phyloP scores from a whole-genome alignment of 2,797 vertebrate genomes.

The Cygnus olor region DNA sequence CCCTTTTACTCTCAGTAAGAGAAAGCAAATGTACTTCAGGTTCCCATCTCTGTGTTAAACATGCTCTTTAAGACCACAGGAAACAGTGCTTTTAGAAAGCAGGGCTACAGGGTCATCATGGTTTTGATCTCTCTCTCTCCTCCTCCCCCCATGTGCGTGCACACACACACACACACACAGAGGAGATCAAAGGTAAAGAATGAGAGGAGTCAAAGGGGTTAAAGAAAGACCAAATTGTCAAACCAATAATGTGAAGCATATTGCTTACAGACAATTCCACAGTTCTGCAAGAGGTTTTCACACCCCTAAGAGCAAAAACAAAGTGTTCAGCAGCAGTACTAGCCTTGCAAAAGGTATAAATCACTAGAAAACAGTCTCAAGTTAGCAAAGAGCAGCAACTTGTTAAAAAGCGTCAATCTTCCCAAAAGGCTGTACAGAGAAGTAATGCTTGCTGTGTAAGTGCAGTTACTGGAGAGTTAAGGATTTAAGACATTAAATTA shows the following conservation, averaged over 20 bases:
- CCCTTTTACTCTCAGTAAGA: neutral
- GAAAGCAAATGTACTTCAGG: neutral
- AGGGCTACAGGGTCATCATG: neutral
- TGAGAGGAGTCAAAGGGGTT: neutral
- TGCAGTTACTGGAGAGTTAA: neutral
- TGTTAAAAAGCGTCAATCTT: neutral
- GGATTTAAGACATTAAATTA: neutral
- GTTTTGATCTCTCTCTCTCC: neutral
- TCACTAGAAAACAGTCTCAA: neutral
- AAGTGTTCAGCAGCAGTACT: neutral
- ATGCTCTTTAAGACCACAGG: slow-evolving; percentile 48
- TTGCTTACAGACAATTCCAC: neutral
- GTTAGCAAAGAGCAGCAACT: neutral
- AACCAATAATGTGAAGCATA: neutral
- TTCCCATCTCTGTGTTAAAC: neutral
- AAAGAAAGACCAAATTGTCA: neutral
- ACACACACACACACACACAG: neutral
- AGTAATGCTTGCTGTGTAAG: neutral
- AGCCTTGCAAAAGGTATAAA: neutral
- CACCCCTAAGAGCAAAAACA: neutral
- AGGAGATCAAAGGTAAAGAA: neutral
- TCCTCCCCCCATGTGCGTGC: neutral
- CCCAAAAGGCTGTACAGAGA: neutral
- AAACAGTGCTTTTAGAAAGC: neutral
- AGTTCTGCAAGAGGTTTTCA: slow-evolving; percentile 24